These are phyloP conservation scores for Cryptotis parvus DNA, from an alignment of 2,113 vertebrate genomes.

Conservation along the genomic window DNA sequence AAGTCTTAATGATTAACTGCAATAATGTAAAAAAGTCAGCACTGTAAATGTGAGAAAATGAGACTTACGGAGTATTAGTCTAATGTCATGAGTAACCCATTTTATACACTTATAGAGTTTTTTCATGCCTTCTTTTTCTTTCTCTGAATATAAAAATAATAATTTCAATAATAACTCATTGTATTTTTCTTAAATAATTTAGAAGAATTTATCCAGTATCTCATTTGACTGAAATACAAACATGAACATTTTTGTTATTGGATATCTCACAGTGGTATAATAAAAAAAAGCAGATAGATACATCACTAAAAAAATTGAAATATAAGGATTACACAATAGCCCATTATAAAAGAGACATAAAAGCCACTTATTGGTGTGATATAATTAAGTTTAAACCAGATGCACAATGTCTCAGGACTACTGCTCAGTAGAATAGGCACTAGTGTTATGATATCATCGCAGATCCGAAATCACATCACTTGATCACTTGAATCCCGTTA, in stretches of 20 bases:
- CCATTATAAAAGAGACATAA: too few species aligned
- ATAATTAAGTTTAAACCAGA: conserved; percentile 24
- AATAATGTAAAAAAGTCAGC: not conserved
- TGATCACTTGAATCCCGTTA: too few species aligned
- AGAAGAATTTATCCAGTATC: not conserved
- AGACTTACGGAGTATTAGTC: not conserved
- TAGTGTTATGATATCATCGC: not conserved
- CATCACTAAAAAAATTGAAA: too few species aligned
- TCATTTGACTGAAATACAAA: conserved; percentile 28
- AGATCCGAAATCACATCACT: not conserved
- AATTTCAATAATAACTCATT: not conserved
- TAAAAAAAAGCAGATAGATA: too few species aligned
- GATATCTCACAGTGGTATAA: too few species aligned
- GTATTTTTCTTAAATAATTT: not conserved
- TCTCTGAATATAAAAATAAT: conserved; percentile 16
- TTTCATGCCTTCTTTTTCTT: not conserved
- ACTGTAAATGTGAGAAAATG: not conserved
- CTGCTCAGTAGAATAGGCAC: not conserved
- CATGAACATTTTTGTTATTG: too few species aligned
- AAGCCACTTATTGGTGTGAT: not conserved
- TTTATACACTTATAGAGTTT: conserved; percentile 26
- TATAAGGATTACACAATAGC: too few species aligned
- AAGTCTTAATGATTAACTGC: not conserved
- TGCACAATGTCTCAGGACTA: not conserved
- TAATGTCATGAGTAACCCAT: not conserved